Percentiles rank a stretch among this genome's conserved stretches.
Evolutionary conservation across 64 coral and sea anemone genomes (phyloP).

Genomic region (Montipora capricornis): DNA sequence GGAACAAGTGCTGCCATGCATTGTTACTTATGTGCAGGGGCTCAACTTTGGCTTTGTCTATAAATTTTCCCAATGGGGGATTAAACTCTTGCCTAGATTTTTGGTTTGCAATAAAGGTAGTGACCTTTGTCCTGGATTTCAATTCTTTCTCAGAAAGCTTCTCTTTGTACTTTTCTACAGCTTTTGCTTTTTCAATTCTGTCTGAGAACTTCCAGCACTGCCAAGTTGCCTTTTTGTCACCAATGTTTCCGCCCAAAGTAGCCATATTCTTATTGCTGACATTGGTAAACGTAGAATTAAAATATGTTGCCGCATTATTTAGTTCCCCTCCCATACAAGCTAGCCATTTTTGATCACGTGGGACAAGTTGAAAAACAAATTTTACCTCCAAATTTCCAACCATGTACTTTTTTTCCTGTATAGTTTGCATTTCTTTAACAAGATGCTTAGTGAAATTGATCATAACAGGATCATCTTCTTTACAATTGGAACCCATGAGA

Average conservation of each 20-base stretch:
- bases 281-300: conserved; percentile 51
- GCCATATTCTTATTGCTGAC: conserved; percentile 47
- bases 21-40: conserved; percentile 26
- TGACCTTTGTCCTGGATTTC: conserved; percentile 52
- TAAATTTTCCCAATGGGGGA: conserved; percentile 16
- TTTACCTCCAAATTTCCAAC: not conserved
- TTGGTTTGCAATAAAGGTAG: conserved; percentile 52
- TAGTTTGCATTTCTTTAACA: conserved; percentile 58
- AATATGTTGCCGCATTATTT: conserved; percentile 71
- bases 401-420: conserved; percentile 50
- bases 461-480: conserved; percentile 61
- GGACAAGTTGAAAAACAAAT: conserved; percentile 54
- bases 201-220: conserved; percentile 39
- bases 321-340: conserved; percentile 61
- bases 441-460: conserved; percentile 64
- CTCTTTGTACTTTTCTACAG: conserved; percentile 51
- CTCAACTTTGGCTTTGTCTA: conserved; percentile 56
- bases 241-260: conserved; percentile 29
- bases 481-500: conserved; percentile 68
- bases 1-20: conserved; percentile 42
- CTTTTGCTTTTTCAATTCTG: conserved; percentile 11
- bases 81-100: conserved; percentile 64
- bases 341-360: conserved; percentile 68
- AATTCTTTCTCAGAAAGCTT: conserved; percentile 57
- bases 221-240: conserved; percentile 31